phyloP scores from a whole-genome alignment of 2,113 vertebrate species.

The Cephalopterus ornatus region DNA sequence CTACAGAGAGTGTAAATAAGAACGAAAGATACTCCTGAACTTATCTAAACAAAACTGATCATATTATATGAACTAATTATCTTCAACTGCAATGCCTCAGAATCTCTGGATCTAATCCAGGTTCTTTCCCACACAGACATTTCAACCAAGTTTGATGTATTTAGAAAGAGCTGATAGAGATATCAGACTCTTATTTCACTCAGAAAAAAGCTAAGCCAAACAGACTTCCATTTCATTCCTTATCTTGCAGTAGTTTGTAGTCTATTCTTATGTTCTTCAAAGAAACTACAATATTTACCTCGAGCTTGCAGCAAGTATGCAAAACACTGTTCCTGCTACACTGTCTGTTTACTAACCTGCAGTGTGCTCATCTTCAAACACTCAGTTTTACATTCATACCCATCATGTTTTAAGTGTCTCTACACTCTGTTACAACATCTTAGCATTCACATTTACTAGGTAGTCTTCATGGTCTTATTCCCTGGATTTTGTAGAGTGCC shows the following conservation, averaged over 20 bases:
- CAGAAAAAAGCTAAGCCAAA: not conserved
- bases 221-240: not conserved
- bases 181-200: not conserved
- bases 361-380: not conserved
- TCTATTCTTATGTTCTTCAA: not conserved
- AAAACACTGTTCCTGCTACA: not conserved
- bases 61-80: not conserved
- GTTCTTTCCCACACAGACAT: not conserved
- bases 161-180: not conserved
- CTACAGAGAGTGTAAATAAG: not conserved
- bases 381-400: not conserved
- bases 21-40: not conserved
- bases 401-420: not conserved
- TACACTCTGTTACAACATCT: not conserved
- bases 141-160: not conserved
- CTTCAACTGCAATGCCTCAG: not conserved
- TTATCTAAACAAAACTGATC: not conserved
- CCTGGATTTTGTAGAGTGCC: not conserved
- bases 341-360: not conserved
- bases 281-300: not conserved
- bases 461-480: not conserved
- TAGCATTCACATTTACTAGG: not conserved
- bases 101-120: not conserved
- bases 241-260: not conserved
- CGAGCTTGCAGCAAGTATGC: not conserved